Evolutionary conservation across 2,113 vertebrate species (phyloP), one percentile per base, ranked within the genome.

Genomic region (Mionectes macconnelli): DNA sequence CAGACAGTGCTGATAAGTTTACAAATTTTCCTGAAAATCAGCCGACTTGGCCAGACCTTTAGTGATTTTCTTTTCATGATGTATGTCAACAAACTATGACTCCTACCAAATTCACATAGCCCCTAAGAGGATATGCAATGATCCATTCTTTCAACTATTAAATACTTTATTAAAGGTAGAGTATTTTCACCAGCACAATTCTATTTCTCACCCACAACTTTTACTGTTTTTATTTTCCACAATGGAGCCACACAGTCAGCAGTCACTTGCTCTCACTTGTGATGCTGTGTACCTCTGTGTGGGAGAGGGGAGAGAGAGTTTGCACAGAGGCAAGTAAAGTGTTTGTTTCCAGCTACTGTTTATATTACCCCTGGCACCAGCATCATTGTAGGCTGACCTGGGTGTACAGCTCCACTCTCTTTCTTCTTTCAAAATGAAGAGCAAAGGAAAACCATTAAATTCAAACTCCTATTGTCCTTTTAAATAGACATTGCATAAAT

Each of bases 181-280:
- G 16, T 55, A 42, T 87, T 89, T 85, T 86, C 40, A 69, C 16
- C 17, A 78, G 27, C 21, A 35, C 23, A 27, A 6, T 37, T 49
- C 8, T 64, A 18, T 33, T 82, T 64, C 35, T 83, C 35, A 69
- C 35, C 14, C 30, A 31, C 20, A 45, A 4, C 12, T 74, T 82
- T 30, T 52, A 15, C 52, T 84, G 9, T 39, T 55, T 1, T 52
- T 44, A 30, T 33, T 86, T 75, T 56, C 24, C 37, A 66, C 57
- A 52, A 28, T 1, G 22, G 45, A 70, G 17, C 22, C 13, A 21
- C 0, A 0, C 27, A 70, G 22, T 40, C 57, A 64, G 40, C 12
- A 64, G 31, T 49, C 72, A 35, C 10, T 86, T 86, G 33, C 24
- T 19, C 12, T 67, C 49, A 10, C 24, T 49, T 37, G 37, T 45